These are phyloP conservation scores for Drosophila differens DNA, from an alignment of 2,888 invertebrate species.

Conservation along the genomic window DNA sequence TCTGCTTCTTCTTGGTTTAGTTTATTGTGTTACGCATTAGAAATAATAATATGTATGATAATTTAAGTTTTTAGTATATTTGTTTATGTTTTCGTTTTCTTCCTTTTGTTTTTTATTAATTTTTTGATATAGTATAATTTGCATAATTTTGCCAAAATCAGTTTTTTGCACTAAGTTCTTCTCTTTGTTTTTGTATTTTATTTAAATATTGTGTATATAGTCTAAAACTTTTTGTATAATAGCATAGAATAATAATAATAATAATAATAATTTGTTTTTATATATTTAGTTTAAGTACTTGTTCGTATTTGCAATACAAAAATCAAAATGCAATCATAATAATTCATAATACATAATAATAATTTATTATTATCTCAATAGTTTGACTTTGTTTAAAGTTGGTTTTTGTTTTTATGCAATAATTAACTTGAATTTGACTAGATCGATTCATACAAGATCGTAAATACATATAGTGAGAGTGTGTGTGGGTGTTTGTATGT, in stretches of 20 bases:
- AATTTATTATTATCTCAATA: constrained; percentile 70
- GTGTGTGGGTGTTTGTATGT: constrained; percentile 25
- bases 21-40: constrained; percentile 66
- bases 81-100: constrained; percentile 34
- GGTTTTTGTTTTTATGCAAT: constrained; percentile 68
- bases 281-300: constrained; percentile 73
- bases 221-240: constrained; percentile 79
- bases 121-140: constrained; percentile 68
- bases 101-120: constrained; percentile 15
- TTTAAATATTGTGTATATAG: constrained; percentile 70
- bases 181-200: constrained; percentile 29
- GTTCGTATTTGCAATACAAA: constrained; percentile 81
- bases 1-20: constrained; percentile 56
- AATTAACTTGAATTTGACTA: constrained; percentile 85
- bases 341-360: constrained; percentile 70
- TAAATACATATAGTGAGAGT: constrained; percentile 68
- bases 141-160: constrained; percentile 84
- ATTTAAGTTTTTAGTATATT: constrained; percentile 59
- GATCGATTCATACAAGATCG: constrained; percentile 79
- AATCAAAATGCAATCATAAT: constrained; percentile 67
- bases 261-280: constrained; percentile 57
- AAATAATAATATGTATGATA: constrained; percentile 72
- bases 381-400: constrained; percentile 70
- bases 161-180: constrained; percentile 73
- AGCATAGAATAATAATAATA: constrained; percentile 76